Evolutionary conservation across 2,113 vertebrate genomes (phyloP).

Genomic region (Australoheros scitulus): DNA sequence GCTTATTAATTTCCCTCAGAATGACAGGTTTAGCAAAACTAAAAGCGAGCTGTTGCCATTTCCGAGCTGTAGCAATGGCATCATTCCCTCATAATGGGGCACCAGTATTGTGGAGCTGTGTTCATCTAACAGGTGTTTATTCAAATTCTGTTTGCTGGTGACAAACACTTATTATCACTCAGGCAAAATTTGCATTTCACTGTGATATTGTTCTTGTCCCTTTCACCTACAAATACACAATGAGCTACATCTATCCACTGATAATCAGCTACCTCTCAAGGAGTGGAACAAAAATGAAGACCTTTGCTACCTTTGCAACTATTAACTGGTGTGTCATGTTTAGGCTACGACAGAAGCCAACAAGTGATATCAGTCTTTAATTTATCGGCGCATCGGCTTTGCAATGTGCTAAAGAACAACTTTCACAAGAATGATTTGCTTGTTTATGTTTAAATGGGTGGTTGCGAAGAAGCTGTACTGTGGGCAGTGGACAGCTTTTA

Average conservation of each 20-base stretch:
- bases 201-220: background rate
- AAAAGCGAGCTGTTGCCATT: background rate
- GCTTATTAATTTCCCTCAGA: background rate
- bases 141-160: background rate
- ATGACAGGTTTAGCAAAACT: slow-evolving; percentile 1
- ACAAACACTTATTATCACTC: background rate
- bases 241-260: background rate
- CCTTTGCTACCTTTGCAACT: background rate
- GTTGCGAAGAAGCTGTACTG: background rate
- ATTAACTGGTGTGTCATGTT: background rate
- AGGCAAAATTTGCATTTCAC: background rate
- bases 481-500: background rate
- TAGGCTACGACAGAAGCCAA: background rate
- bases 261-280: background rate
- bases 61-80: background rate
- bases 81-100: background rate
- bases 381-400: background rate
- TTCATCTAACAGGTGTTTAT: background rate
- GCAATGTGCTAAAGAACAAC: background rate
- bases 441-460: background rate
- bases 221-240: background rate
- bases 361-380: background rate
- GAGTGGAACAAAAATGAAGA: background rate
- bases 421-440: background rate
- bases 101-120: background rate